A percentile compares a stretch with the other conserved stretches of the same genome.
Conservation (phyloP, 1,140 invertebrate species). For the Saxidomus purpurata region DNA sequence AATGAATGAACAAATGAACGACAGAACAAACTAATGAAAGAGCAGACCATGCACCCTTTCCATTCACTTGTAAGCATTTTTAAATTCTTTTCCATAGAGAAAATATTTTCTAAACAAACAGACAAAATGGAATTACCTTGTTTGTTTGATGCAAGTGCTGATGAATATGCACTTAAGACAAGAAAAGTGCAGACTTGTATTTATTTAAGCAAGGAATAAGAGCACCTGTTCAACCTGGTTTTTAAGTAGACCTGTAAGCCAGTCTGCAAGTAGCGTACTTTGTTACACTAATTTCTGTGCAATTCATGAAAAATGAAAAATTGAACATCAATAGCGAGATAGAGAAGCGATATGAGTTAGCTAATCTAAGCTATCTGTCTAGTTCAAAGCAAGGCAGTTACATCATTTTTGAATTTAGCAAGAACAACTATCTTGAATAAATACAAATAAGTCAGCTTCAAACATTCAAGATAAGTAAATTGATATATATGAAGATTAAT, state of each 20-base stretch:
- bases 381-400: background rate
- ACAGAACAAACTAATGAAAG: no score
- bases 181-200: background rate
- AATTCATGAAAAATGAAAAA: constrained; percentile 41
- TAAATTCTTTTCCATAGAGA: background rate
- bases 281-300: background rate
- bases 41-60: no score
- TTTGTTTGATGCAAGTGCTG: background rate
- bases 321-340: background rate
- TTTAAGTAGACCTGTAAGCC: background rate
- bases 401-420: constrained; percentile 8
- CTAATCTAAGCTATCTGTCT: background rate
- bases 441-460: constrained; percentile 48
- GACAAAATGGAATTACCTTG: constrained; percentile 23
- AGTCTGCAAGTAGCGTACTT: background rate
- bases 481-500: constrained; percentile 36
- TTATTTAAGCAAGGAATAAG: background rate
- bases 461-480: constrained; percentile 26
- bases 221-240: constrained; percentile 3
- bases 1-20: no score
- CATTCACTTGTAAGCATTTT: background rate
- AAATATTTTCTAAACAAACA: constrained; percentile 38
- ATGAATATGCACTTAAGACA: background rate
- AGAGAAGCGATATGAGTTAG: background rate
- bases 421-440: constrained; percentile 26